Base-by-base conservation (phyloP, 2,888 invertebrate species). In the Calephelis perditalis region DNA sequence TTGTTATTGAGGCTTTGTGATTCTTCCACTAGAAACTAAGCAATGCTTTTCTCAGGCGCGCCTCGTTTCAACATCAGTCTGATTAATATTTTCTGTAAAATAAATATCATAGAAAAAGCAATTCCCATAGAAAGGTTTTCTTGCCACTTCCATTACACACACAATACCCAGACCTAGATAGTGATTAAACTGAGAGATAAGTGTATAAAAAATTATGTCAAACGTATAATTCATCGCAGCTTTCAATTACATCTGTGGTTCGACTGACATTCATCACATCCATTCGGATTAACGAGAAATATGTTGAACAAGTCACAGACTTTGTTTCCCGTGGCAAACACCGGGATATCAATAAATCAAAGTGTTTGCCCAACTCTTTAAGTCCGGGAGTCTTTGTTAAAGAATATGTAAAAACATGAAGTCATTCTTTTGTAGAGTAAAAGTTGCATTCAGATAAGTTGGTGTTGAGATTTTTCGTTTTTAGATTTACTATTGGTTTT, bases 171-270 rank as follows among this genome's bases (percentile, higher is more conserved):
- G 26, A 26, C 26, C 26, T 3, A 26, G 26, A 26, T 26, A 26
- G 26, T 26, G 4, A 26, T 26, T 59, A 55, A 59, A 59, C 46
- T 36, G 55, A 45, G 54, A 55, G 55, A 45, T 56, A 60, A 55
- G 46, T 61, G 58, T 58, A 64, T 60, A 63, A 57, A 63, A 63
- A 45, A 56, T 63, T 52, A 61, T 49, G 62, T 64, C 59, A 58
- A 56, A 57, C 46, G 58, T 54, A 62, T 62, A 57, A 60, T 62
- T 63, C 58, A 62, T 64, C 52, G 59, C 58, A 55, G 46, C 59
- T 62, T 65, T 62, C 62, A 62, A 61, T 62, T 59, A 64, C 62
- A 58, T 64, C 58, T 57, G 59, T 49, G 60, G 47, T 58, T 59
- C 37, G 62, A 40, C 58, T 64, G 60, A 64, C 59, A 61, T 62